Conservation (phyloP, 2,888 invertebrate genomes). For the Schizotus pectinicornis region DNA sequence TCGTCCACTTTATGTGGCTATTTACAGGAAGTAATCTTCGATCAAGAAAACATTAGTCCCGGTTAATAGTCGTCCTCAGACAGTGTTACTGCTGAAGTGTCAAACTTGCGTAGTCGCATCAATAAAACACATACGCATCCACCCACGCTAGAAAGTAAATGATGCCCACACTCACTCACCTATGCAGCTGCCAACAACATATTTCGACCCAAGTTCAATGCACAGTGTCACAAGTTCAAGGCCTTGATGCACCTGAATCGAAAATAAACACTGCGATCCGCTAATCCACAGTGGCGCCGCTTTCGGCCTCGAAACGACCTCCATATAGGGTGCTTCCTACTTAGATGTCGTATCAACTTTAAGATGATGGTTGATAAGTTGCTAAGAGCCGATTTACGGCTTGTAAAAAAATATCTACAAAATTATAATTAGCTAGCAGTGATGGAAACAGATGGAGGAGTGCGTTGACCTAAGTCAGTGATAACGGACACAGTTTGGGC, state of each 20-base stretch:
- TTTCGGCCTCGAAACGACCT: too few relatives aligned
- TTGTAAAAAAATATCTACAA: too few relatives aligned
- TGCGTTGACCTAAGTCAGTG: too few relatives aligned
- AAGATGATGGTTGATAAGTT: too few relatives aligned
- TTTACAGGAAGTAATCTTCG: slow-evolving; percentile 2
- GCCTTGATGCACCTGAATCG: slow-evolving; percentile 20
- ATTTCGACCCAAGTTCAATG: slow-evolving; percentile 41
- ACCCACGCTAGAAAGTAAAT: slow-evolving; percentile 16
- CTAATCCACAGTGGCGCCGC: not conserved
- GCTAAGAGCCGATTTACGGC: too few relatives aligned
- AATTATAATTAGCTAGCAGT: too few relatives aligned
- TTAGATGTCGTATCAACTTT: too few relatives aligned
- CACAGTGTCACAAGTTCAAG: slow-evolving; percentile 44
- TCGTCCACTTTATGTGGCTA: slow-evolving; percentile 6
- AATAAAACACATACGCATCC: slow-evolving; percentile 20
- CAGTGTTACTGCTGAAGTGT: slow-evolving; percentile 1
- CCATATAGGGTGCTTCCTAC: too few relatives aligned
- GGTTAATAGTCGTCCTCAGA: not conserved
- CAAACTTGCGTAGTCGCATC: slow-evolving; percentile 17
- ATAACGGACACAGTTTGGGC: too few relatives aligned
- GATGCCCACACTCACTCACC: slow-evolving; percentile 32
- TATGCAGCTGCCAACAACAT: slow-evolving; percentile 31
- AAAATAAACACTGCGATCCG: slow-evolving; percentile 1
- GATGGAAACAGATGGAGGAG: too few relatives aligned
- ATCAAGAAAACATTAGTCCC: not conserved